Evolutionary conservation across 2,888 invertebrate genomes (phyloP), one percentile per base, ranked within the genome.

Genomic region (Ctenicera cuprea): DNA sequence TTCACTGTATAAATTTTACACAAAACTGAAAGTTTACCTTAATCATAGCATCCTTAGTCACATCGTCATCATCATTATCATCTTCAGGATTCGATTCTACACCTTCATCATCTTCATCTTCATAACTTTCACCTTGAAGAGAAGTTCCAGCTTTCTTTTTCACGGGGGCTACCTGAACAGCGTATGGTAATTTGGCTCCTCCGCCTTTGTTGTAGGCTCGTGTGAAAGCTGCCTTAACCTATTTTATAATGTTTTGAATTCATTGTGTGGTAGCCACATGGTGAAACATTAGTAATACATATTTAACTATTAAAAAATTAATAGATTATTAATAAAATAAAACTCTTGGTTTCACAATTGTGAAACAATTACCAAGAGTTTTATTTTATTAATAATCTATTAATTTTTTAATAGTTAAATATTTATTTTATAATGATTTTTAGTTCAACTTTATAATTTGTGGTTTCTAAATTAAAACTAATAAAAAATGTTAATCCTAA

Each of bases 201-300:
- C 26, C 26, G 5, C 92, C 92, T 86, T 98, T 98, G 87, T 99
- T 99, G 86, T 96, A 97, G 0, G 94, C 89, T 48, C 97, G 91
- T 0, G 99, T 99, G 85, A 99, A 94, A 0, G 98, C 96, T 0
- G 97, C 92, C 89, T 99, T 99, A 0, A 96, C 94, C 95, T 95
- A 81, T 18, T 82, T 75, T n/a, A n/a, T n/a, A n/a, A n/a, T n/a
- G n/a, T 57, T 69, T 48, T 50, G 69, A 71, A 76, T n/a, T n/a
- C n/a, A n/a, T n/a, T n/a, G n/a, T n/a, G n/a, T n/a, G n/a, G n/a
- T n/a, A n/a, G n/a, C n/a, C n/a, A n/a, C n/a, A n/a, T n/a, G n/a
- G n/a, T n/a, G n/a, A n/a, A n/a, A n/a, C n/a, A n/a, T n/a, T n/a
- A n/a, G n/a, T n/a, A n/a, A n/a, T n/a, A n/a, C n/a, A n/a, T n/a